phyloP scores from a whole-genome alignment of 2,113 vertebrate genomes.

The Uropsilus gracilis region DNA sequence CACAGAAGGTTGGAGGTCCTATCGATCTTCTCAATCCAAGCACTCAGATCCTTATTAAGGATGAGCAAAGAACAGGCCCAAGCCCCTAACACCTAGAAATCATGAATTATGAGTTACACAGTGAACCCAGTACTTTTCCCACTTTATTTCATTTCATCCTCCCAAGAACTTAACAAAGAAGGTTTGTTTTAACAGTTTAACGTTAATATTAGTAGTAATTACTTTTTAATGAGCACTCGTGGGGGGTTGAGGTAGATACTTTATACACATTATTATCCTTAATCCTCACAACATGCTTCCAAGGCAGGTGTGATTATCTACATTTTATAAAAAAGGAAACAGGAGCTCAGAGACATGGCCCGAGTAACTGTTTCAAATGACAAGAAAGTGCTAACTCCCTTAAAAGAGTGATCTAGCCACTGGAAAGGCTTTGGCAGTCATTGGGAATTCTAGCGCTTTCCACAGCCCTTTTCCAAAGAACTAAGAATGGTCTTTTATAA shows the following conservation, averaged over 20 bases:
- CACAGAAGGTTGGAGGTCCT: too few species aligned
- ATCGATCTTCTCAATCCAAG: not conserved
- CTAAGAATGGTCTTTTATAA: not conserved
- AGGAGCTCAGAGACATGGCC: constrained; percentile 2
- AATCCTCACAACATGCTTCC: not conserved
- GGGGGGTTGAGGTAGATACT: not conserved
- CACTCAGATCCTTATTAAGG: not conserved
- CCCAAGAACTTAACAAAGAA: constrained; percentile 3
- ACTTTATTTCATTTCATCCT: not conserved
- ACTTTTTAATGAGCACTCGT: constrained; percentile 3
- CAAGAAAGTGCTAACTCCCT: too few species aligned
- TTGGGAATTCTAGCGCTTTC: not conserved
- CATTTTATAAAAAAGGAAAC: constrained; percentile 5
- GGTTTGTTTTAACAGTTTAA: not conserved
- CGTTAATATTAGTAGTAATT: not conserved
- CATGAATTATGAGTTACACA: not conserved
- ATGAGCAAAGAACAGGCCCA: not conserved
- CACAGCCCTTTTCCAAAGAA: constrained; percentile 6
- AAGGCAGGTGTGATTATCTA: not conserved
- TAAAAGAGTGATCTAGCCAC: not conserved
- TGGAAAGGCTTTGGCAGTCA: not conserved
- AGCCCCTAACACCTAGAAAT: not conserved
- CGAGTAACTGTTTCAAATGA: too few species aligned
- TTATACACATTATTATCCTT: not conserved
- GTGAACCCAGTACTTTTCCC: not conserved